phyloP scores from a whole-genome alignment of 2,888 invertebrate genomes.

The Argyresthia albistria region DNA sequence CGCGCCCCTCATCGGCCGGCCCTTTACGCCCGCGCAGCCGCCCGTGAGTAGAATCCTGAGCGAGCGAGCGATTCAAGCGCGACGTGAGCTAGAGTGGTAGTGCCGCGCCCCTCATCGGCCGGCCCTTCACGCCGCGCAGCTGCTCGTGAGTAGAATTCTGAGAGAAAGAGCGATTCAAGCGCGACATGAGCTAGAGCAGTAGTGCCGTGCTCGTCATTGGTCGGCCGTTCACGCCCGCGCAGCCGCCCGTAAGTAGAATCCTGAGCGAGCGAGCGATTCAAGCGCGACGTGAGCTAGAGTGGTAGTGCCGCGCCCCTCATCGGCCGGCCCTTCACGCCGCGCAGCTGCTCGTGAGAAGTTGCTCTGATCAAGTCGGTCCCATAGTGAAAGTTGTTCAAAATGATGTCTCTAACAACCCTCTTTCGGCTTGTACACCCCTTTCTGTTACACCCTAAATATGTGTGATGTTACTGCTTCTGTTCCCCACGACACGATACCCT shows the following conservation, averaged over 20 bases:
- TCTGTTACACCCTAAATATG: too few species aligned
- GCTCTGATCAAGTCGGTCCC: too few species aligned
- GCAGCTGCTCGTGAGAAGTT: conserved; percentile 10
- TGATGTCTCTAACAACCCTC: too few species aligned
- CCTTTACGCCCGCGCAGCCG: conserved; percentile 77
- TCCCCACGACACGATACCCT: too few species aligned
- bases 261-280: too few species aligned
- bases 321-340: conserved; percentile 17
- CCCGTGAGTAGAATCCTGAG: background rate
- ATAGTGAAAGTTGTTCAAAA: too few species aligned
- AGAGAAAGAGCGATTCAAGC: conserved; percentile 80
- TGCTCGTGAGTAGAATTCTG: background rate
- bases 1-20: conserved; percentile 83
- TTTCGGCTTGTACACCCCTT: too few species aligned
- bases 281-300: too few species aligned
- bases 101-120: conserved; percentile 81
- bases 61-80: too few species aligned
- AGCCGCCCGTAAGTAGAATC: background rate
- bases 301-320: too few species aligned
- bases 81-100: conserved; percentile 67
- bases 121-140: conserved; percentile 78
- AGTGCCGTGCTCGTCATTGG: too few species aligned
- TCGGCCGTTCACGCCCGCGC: conserved; percentile 21
- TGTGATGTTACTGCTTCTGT: too few species aligned
- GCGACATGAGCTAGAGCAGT: conserved; percentile 90